A percentile compares a stretch with the other conserved stretches of the same genome.
These are phyloP conservation scores for Leucophenga maculata DNA, from an alignment of 2,888 invertebrate genomes.

Conservation along the genomic window DNA sequence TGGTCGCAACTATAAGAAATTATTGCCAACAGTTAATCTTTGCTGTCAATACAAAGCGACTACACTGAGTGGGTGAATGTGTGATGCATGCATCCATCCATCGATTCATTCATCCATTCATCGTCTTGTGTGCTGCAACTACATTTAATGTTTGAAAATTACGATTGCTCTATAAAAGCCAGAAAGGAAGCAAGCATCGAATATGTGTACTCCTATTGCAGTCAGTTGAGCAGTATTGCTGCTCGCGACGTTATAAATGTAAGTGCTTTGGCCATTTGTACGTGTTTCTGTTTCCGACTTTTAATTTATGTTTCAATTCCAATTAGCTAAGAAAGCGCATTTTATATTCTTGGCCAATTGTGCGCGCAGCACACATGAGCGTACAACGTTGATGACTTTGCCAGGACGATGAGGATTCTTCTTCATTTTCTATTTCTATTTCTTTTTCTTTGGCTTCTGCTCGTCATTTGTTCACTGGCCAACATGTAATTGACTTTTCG, in stretches of 20 bases:
- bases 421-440: background rate
- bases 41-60: slow-evolving; percentile 54
- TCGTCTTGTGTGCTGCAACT: slow-evolving; percentile 54
- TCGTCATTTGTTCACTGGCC: background rate
- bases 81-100: slow-evolving; percentile 29
- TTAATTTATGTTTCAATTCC: slow-evolving; percentile 73
- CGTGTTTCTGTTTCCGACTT: slow-evolving; percentile 63
- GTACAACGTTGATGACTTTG: background rate
- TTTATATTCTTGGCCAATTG: slow-evolving; percentile 49
- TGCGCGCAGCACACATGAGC: background rate
- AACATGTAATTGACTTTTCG: slow-evolving; percentile 58
- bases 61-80: too few species aligned
- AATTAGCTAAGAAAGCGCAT: slow-evolving; percentile 67
- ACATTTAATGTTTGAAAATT: slow-evolving; percentile 46
- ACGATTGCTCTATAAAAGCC: slow-evolving; percentile 42
- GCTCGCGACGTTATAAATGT: background rate
- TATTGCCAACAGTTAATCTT: slow-evolving; percentile 71
- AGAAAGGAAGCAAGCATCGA: slow-evolving; percentile 36
- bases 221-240: background rate
- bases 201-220: background rate
- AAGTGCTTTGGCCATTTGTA: slow-evolving; percentile 16
- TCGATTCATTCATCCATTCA: slow-evolving; percentile 35
- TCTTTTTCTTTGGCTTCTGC: background rate
- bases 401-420: slow-evolving; percentile 4
- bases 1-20: slow-evolving; percentile 43